Evolutionary conservation across 2,797 vertebrate species (phyloP).

Genomic region (Heteromormyrus szaboi): DNA sequence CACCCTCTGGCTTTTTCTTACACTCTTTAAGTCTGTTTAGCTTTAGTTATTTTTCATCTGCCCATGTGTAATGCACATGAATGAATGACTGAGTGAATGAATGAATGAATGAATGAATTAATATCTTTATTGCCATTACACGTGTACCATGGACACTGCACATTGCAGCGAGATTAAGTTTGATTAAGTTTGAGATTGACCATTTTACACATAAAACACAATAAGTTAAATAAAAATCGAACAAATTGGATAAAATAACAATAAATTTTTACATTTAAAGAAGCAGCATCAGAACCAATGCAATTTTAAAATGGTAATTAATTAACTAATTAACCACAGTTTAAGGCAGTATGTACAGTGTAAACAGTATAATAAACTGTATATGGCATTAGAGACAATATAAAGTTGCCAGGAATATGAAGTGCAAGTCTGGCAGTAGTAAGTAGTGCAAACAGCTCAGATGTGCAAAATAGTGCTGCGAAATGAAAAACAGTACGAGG

Average conservation of each 20-base stretch:
- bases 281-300: not conserved
- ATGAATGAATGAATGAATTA: not conserved
- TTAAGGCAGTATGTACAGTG: not conserved
- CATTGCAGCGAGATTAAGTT: not conserved
- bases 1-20: not conserved
- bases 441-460: not conserved
- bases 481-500: not conserved
- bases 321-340: not conserved
- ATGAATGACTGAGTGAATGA: not conserved
- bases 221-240: not conserved
- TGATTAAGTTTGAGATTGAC: not conserved
- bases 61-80: not conserved
- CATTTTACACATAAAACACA: not conserved
- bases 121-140: not conserved
- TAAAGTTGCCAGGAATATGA: not conserved
- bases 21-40: not conserved
- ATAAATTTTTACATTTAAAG: not conserved
- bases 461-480: not conserved
- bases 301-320: not conserved
- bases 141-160: not conserved
- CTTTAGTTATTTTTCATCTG: not conserved
- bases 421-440: not conserved
- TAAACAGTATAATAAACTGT: not conserved
- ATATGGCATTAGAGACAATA: not conserved
- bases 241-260: not conserved